Conservation (phyloP, 2,888 invertebrate species). For the Drosophila longiperda region DNA sequence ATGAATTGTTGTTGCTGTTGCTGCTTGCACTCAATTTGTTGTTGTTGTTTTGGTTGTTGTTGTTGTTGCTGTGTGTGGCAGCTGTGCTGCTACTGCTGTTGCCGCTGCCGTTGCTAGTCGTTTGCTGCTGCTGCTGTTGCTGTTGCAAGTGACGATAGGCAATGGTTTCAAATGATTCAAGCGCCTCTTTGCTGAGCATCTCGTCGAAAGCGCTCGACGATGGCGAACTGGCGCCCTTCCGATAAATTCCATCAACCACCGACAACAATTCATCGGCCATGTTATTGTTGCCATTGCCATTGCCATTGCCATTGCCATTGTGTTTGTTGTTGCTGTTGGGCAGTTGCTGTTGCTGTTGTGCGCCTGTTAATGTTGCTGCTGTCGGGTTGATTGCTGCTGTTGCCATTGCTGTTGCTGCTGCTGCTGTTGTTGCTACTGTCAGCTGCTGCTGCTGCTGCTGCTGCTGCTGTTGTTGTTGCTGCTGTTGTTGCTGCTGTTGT, state of each 20-base stretch:
- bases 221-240: slow-evolving; percentile 79
- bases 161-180: slow-evolving; percentile 84
- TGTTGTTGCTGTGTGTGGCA: slow-evolving; percentile 18
- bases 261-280: slow-evolving; percentile 73
- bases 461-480: slow-evolving; percentile 36
- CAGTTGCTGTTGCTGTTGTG: slow-evolving; percentile 49
- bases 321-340: slow-evolving; percentile 39
- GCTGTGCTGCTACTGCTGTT: slow-evolving; percentile 30
- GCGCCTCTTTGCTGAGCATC: slow-evolving; percentile 80
- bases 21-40: slow-evolving; percentile 12
- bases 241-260: slow-evolving; percentile 79
- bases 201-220: slow-evolving; percentile 82
- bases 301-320: slow-evolving; percentile 37
- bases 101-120: slow-evolving; percentile 25
- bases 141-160: slow-evolving; percentile 81
- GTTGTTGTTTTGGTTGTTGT: slow-evolving; percentile 3
- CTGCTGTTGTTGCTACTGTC: slow-evolving; percentile 40
- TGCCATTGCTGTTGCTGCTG: slow-evolving; percentile 51
- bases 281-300: slow-evolving; percentile 44
- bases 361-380: slow-evolving; percentile 49
- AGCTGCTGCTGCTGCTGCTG: slow-evolving; percentile 31
- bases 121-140: slow-evolving; percentile 37
- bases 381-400: slow-evolving; percentile 39
- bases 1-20: slow-evolving; percentile 54
- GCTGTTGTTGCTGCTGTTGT: slow-evolving; percentile 38